Conservation (phyloP, 2,888 invertebrate genomes). For the Byasa hedistus region DNA sequence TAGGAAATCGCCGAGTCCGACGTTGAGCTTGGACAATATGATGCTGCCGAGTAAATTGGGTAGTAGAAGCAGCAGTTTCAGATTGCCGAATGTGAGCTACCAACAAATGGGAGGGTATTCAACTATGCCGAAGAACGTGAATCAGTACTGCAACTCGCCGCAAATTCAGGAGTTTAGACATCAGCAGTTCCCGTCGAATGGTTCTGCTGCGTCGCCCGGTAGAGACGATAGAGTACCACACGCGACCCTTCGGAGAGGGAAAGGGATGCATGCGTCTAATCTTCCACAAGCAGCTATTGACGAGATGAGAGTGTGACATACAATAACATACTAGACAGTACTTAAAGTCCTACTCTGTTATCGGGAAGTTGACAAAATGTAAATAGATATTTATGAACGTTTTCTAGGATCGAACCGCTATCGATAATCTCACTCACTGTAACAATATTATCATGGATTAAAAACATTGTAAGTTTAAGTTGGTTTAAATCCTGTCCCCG, state of each 20-base stretch:
- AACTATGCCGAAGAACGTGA: conserved; percentile 82
- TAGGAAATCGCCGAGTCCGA: conserved; percentile 81
- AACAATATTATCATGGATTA: conserved; percentile 55
- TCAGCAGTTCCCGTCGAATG: conserved; percentile 81
- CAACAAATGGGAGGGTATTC: conserved; percentile 74
- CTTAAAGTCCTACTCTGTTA: conserved; percentile 51
- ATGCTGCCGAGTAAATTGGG: conserved; percentile 77
- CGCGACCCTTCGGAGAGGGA: conserved; percentile 67
- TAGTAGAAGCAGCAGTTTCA: conserved; percentile 73
- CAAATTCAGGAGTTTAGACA: conserved; percentile 61
- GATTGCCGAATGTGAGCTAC: conserved; percentile 69
- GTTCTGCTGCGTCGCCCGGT: conserved; percentile 70
- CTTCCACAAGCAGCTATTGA: conserved; percentile 91
- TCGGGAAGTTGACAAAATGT: conserved; percentile 52
- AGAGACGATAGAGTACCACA: conserved; percentile 60
- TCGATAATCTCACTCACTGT: conserved; percentile 62
- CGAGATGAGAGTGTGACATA: conserved; percentile 94
- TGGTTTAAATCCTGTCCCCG: neutral
- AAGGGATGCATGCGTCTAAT: conserved; percentile 76
- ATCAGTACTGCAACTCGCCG: conserved; percentile 76
- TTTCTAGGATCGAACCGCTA: conserved; percentile 60
- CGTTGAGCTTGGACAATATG: conserved; percentile 79
- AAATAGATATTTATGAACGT: conserved; percentile 54
- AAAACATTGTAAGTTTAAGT: conserved; percentile 1
- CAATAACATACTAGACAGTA: conserved; percentile 45